Conservation (phyloP, 2,888 invertebrate genomes). For the Strigamia maritima region DNA sequence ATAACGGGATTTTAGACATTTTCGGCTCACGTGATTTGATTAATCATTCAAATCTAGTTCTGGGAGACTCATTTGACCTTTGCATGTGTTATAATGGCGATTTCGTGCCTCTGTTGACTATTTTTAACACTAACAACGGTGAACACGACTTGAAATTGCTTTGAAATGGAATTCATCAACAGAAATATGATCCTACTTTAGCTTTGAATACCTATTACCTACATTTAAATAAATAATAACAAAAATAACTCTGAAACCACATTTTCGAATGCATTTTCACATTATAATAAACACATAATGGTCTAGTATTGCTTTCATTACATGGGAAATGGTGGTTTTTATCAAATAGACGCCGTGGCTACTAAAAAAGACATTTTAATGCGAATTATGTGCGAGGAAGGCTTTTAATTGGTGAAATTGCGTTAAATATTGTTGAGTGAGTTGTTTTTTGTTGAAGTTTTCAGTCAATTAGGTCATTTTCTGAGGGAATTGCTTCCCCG, state of each 20-base stretch:
- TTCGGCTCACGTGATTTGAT: too few relatives aligned
- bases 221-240: background rate
- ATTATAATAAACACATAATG: too few relatives aligned
- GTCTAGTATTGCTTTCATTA: too few relatives aligned
- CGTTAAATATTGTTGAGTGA: too few relatives aligned
- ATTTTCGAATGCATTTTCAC: background rate
- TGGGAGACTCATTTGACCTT: background rate
- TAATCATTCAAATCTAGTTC: too few relatives aligned
- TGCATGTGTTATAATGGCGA: background rate
- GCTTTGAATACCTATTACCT: background rate
- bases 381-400: too few relatives aligned
- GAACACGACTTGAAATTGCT: background rate
- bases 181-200: background rate
- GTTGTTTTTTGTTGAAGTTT: background rate
- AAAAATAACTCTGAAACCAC: background rate
- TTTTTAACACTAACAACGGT: background rate
- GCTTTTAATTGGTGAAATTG: too few relatives aligned
- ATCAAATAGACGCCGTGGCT: too few relatives aligned
- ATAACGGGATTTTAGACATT: too few relatives aligned
- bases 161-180: background rate
- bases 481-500: background rate
- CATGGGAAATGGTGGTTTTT: too few relatives aligned
- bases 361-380: too few relatives aligned
- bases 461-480: background rate
- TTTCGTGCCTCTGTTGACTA: too few relatives aligned